Conservation (phyloP, 2,888 invertebrate genomes). For the Pycnomerus fuliginosus region DNA sequence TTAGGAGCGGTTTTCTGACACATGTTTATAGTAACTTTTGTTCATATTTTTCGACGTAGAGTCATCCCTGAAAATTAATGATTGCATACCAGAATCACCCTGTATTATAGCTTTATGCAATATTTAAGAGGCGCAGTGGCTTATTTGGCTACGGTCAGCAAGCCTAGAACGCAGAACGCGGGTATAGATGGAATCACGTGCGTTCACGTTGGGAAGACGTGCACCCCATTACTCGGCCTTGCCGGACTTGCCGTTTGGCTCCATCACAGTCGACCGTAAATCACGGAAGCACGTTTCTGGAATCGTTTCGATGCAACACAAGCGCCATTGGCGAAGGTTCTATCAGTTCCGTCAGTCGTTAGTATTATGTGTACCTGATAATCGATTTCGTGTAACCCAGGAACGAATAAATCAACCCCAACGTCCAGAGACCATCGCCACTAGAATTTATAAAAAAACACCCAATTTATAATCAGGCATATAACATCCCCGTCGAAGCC, state of each 20-base stretch:
- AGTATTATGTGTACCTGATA: constrained; percentile 19
- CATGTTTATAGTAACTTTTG: too few species aligned
- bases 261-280: constrained; percentile 25
- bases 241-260: constrained; percentile 20
- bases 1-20: too few species aligned
- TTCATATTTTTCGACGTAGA: too few species aligned
- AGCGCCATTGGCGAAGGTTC: constrained; percentile 20
- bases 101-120: too few species aligned
- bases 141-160: too few species aligned
- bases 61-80: too few species aligned
- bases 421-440: neutral
- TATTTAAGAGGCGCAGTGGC: too few species aligned
- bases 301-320: constrained; percentile 25
- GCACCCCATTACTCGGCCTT: constrained; percentile 22
- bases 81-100: too few species aligned
- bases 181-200: constrained; percentile 25
- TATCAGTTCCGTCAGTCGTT: constrained; percentile 19
- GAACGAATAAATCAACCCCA: constrained; percentile 20
- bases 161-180: too few species aligned
- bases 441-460: too few species aligned
- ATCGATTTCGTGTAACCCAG: constrained; percentile 20
- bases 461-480: too few species aligned
- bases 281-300: constrained; percentile 26
- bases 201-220: constrained; percentile 20
- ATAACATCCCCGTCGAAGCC: neutral